Evolutionary conservation across 2,797 vertebrate species (phyloP), one percentile per base, ranked within the genome.

Genomic region (Sylvia borin): DNA sequence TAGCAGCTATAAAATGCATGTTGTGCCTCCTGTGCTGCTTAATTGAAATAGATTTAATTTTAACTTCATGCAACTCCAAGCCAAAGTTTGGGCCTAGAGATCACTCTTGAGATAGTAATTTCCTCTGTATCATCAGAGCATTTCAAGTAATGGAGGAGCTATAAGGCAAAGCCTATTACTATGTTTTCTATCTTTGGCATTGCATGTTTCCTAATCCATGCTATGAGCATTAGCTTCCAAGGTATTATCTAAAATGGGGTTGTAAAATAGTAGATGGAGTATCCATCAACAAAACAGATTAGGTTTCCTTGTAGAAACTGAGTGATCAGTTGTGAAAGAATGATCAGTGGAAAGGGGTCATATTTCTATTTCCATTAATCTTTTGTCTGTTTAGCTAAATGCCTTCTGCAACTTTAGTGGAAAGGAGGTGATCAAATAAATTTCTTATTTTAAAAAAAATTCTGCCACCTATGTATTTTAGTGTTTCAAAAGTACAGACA

Each of bases 151-250:
- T 34, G 9, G 18, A 51, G 55, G n/a, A 81, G 42, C 31, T 92
- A 16, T 29, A 96, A 96, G 97, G 97, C 98, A 96, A 96, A 96
- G 97, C 97, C 98, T 98, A 98, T 99, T 98, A 98, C 89, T 93
- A 40, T 97, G 95, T 96, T 82, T 92, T 91, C 95, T 75, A 92
- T 95, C 94, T 98, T 98, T 98, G 98, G 97, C 97, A 97, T 96
- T 92, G 92, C 97, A 74, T 97, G 85, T 97, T 98, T 97, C 97
- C 96, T 98, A 97, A 97, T 97, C 98, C 97, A 62, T 73, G 92
- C 93, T 96, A 95, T 97, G 94, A 98, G 97, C 96, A 96, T 98
- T 98, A 95, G 74, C 94, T 58, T 90, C 65, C 34, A 64, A 74
- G 31, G 45, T 85, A 71, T 95, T 96, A 83, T 48, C 62, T 88